Conservation (phyloP, 2,797 vertebrate species). For the Geotrypetes seraphini region DNA sequence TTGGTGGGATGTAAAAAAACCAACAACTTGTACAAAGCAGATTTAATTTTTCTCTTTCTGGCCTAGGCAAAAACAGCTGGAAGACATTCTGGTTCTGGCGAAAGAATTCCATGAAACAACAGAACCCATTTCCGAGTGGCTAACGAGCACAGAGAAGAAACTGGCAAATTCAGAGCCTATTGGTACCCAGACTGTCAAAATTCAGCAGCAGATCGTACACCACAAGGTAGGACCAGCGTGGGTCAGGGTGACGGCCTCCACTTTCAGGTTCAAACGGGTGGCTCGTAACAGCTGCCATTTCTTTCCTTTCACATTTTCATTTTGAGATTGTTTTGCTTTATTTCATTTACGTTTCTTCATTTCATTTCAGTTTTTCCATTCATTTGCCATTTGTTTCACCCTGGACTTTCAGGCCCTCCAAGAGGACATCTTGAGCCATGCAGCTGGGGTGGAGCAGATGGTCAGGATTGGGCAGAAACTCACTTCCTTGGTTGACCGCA, state of each 20-base stretch:
- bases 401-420: slow-evolving; percentile 73
- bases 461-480: slow-evolving; percentile 73
- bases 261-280: no score
- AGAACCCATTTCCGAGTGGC: slow-evolving; percentile 89
- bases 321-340: neutral
- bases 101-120: slow-evolving; percentile 91
- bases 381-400: slow-evolving; percentile 3
- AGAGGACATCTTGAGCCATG: slow-evolving; percentile 68
- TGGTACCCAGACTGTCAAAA: slow-evolving; percentile 91
- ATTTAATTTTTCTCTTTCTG: neutral
- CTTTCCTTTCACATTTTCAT: no score
- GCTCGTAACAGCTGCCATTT: no score
- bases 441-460: slow-evolving; percentile 58
- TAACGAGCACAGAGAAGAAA: slow-evolving; percentile 84
- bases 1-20: no score
- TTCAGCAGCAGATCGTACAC: slow-evolving; percentile 86
- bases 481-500: slow-evolving; percentile 58
- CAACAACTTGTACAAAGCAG: no score
- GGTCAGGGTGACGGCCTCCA: no score
- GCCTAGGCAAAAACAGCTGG: slow-evolving; percentile 82
- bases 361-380: neutral
- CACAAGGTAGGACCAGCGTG: slow-evolving; percentile 96
- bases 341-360: neutral
- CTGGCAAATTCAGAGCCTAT: slow-evolving; percentile 89
- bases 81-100: slow-evolving; percentile 89